phyloP scores from a whole-genome alignment of 2,797 vertebrate genomes.

The Vultur gryphus region DNA sequence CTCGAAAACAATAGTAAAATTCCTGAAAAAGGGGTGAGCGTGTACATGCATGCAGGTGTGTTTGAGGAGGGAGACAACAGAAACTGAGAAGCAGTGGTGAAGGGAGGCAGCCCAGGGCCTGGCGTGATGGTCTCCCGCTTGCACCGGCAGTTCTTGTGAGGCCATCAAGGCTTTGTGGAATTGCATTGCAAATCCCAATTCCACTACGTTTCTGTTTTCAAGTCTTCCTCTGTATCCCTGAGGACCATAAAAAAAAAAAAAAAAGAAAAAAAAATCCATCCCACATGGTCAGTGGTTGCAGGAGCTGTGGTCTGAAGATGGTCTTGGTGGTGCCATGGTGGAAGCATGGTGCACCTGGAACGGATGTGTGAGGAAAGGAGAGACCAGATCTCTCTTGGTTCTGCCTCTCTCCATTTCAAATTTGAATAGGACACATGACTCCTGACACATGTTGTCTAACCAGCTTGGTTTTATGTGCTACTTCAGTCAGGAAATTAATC shows the following conservation, averaged over 20 bases:
- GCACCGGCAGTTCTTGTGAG: not conserved
- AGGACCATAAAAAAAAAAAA: not conserved
- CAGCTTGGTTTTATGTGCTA: slow-evolving; percentile 59
- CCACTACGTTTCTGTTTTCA: not conserved
- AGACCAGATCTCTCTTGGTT: not conserved
- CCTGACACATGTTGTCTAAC: slow-evolving; percentile 60
- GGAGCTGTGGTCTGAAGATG: not conserved
- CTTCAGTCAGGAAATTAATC: slow-evolving; percentile 68
- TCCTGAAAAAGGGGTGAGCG: not conserved
- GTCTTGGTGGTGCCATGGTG: not conserved
- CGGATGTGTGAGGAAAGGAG: accelerated
- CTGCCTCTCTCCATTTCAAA: not conserved
- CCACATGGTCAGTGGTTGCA: not conserved
- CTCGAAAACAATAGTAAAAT: slow-evolving; percentile 29
- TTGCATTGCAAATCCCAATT: not conserved
- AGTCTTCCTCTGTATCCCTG: not conserved
- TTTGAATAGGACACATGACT: slow-evolving; percentile 44
- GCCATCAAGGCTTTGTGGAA: not conserved
- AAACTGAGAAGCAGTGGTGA: not conserved
- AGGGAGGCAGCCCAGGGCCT: not conserved
- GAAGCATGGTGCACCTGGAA: not conserved
- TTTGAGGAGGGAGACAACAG: not conserved
- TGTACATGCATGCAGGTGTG: not conserved
- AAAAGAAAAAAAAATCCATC: too few species aligned
- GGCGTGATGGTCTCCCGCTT: accelerated